Base-by-base conservation (phyloP, 2,113 vertebrate genomes). In the Empidonax alnorum region DNA sequence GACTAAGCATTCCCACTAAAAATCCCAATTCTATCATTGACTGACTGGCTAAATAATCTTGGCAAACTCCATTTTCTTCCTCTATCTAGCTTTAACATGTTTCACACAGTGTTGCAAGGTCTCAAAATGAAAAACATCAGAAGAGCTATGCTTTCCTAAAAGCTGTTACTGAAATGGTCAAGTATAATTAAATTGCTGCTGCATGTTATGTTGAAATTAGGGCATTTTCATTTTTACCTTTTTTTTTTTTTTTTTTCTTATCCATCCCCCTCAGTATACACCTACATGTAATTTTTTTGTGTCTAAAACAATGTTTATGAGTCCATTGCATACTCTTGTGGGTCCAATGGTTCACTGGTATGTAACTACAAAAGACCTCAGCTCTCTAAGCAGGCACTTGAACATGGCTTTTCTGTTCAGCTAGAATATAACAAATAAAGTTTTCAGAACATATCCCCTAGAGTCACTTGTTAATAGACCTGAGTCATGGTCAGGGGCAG, bases 211-310 rank as follows among this genome's bases (percentile, higher is more conserved):
- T 19, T 37, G 35, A 76, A 90, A 83, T 37, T 44, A 33, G 79
- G 20, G 6, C 6, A 82, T 41, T 61, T 13, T 69, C 4, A 35
- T 49, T 89, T 69, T 90, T 55, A 42, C 3, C 10, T 49, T 22
- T 49, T 31, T 53, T 17, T 58, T 53, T 17, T 58, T 2, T 5
- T 2, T 2, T 5, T 2, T 5, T 2, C 23, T 44, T 14, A 22
- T 61, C 71, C 33, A 10, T 71, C 17, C 13, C 59, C 28, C 18
- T 25, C 39, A 63, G 0, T 18, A 4, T 35, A 63, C 0, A 68
- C 3, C 16, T 52, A 71, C 6, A 35, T 3, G 10, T 50, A 23
- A 46, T 16, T 68, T 94, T 47, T 69, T 4, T 10, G 31, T 8
- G 3, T 33, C 20, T 49, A 44, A 82, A 93, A 46, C 7, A 33